A percentile compares a stretch with the other conserved stretches of the same genome.
phyloP scores from a whole-genome alignment of 2,113 vertebrate genomes.

The Ariopsis seemanni region DNA sequence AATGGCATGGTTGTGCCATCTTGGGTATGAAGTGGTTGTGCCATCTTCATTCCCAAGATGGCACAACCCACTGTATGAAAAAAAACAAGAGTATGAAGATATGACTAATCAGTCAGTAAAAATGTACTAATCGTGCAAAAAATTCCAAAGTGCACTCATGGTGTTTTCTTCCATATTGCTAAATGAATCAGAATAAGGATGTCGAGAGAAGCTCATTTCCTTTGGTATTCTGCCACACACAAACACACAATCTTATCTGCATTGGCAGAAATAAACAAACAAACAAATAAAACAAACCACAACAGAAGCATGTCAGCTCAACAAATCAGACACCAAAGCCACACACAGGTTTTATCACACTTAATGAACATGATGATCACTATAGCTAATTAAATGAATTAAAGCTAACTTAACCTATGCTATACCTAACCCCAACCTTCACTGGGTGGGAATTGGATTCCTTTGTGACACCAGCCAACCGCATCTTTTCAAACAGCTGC shows the following conservation, averaged over 20 bases:
- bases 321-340: not conserved
- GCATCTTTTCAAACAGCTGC: no score
- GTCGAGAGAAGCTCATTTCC: not conserved
- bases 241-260: not conserved
- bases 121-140: not conserved
- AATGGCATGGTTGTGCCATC: not conserved
- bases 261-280: no score
- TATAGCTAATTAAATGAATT: not conserved
- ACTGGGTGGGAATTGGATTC: no score
- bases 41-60: not conserved
- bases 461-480: no score
- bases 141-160: not conserved
- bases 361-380: not conserved
- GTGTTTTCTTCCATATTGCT: not conserved
- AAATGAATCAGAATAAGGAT: no score
- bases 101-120: not conserved
- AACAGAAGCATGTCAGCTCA: not conserved
- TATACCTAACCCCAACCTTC: no score
- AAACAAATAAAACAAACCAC: not conserved
- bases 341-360: not conserved
- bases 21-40: no score
- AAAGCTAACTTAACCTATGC: no score
- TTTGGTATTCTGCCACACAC: not conserved
- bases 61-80: not conserved
- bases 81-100: not conserved